These are phyloP conservation scores for Bugula neritina DNA, from an alignment of 2,888 invertebrate genomes.

Conservation along the genomic window DNA sequence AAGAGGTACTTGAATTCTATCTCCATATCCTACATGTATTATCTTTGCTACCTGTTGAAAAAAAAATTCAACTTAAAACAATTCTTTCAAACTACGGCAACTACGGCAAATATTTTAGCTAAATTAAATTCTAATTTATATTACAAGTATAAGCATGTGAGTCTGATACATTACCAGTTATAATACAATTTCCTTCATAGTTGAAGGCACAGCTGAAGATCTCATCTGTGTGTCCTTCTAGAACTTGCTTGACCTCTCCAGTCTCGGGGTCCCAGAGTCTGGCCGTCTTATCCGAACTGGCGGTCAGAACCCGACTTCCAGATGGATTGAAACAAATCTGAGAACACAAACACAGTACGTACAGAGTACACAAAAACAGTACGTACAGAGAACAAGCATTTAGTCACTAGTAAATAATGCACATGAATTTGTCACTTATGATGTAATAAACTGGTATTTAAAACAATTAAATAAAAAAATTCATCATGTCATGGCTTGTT, in stretches of 20 bases:
- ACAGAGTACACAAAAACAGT: neutral
- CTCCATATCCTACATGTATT: slow-evolving; percentile 74
- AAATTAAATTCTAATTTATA: too few species aligned
- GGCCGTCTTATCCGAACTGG: slow-evolving; percentile 70
- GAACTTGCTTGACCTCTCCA: slow-evolving; percentile 66
- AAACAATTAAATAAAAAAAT: too few species aligned
- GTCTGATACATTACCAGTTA: slow-evolving; percentile 60
- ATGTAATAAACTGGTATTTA: neutral
- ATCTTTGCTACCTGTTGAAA: slow-evolving; percentile 66
- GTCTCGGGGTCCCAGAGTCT: slow-evolving; percentile 69
- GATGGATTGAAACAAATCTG: slow-evolving; percentile 75
- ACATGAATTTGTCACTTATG: neutral
- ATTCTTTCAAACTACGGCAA: too few species aligned
- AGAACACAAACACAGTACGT: slow-evolving; percentile 27
- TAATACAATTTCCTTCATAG: slow-evolving; percentile 69
- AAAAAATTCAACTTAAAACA: neutral
- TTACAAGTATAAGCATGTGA: too few species aligned
- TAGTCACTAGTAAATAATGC: too few species aligned
- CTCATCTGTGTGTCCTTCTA: slow-evolving; percentile 71
- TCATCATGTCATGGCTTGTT: too few species aligned
- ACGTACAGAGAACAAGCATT: too few species aligned
- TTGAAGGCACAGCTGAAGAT: slow-evolving; percentile 77
- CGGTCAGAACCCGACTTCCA: slow-evolving; percentile 67
- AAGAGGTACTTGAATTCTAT: too few species aligned
- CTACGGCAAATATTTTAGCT: too few species aligned